These are phyloP conservation scores for Bombus haemorrhoidalis DNA, from an alignment of 1,140 invertebrate genomes.

Conservation along the genomic window DNA sequence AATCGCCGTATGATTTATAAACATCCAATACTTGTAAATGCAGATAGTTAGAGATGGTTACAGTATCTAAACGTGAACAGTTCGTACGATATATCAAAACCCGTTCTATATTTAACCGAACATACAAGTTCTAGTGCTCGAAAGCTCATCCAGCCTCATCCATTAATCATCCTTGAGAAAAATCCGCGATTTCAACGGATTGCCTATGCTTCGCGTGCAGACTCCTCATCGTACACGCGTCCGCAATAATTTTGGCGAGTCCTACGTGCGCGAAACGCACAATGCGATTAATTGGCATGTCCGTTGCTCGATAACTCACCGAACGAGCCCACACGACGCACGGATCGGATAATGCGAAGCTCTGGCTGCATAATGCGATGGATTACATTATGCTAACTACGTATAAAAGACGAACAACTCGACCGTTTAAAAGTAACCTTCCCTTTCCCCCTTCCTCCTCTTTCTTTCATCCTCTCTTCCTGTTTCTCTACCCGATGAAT, in stretches of 20 bases:
- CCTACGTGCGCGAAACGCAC: constrained; percentile 18
- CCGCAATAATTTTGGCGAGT: constrained; percentile 25
- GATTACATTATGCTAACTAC: constrained; percentile 6
- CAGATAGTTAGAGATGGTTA: background rate
- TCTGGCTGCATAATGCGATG: constrained; percentile 18
- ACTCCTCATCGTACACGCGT: constrained; percentile 1
- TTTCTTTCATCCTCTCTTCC: background rate
- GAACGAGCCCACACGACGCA: constrained; percentile 9
- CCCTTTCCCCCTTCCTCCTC: no score
- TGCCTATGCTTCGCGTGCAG: background rate
- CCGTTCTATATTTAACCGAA: constrained; percentile 15
- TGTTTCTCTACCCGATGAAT: background rate
- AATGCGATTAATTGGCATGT: constrained; percentile 46
- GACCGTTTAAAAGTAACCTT: constrained; percentile 14
- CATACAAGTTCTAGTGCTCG: background rate
- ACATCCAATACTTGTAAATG: background rate
- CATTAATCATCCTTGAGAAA: constrained; percentile 5
- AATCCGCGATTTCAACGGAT: constrained; percentile 18
- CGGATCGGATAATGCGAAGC: constrained; percentile 25
- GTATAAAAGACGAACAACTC: background rate
- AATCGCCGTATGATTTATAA: background rate
- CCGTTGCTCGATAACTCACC: constrained; percentile 25
- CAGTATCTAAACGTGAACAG: background rate
- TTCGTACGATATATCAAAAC: constrained; percentile 27
- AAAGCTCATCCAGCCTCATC: constrained; percentile 4